Base-by-base conservation (phyloP, 2,113 vertebrate genomes). In the Puntigrus tetrazona region DNA sequence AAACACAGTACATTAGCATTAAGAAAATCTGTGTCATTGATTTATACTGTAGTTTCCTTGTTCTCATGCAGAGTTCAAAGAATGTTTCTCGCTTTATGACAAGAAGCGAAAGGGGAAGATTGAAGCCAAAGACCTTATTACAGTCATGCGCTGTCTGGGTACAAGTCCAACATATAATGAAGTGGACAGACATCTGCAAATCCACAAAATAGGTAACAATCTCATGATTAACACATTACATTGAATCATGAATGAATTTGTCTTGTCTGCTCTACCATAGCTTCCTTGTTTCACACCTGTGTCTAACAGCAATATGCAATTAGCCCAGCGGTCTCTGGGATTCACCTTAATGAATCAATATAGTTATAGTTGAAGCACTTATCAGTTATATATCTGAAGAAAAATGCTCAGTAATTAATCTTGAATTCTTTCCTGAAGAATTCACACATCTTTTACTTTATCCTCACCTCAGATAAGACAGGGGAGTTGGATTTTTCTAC, bases 41-140 rank as follows among this genome's bases (percentile, higher is more conserved):
- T 63, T 61, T 13, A 63, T 9, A 18, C 0, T 41, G 14, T 25
- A 18, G 3, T 20, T 67, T 36, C 1, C 36, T 76, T 83, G 67
- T 41, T 57, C 38, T n/a, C 9, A 57, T 84, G 9, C 92, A 99
- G 98, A 97, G 89, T 98, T 95, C 94, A 99, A 98, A 91, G 98
- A 99, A 87, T 99, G 97, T 61, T 99, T 99, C 87, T 98, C 97
- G 0, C 94, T 99, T 70, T 98, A 99, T 0, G 98, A 99, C 93
- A 97, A 97, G 92, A 96, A 95, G 73, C 96, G 94, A 5, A 96
- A 95, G 34, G 97, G 97, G 4, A 98, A 96, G 93, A 96, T 99
- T 16, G 91, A 91, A 1, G 95, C 93, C 73, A 88, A 92, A 0
- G 97, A 99, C 57, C 95, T 99, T 86, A 91, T 98, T 87, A 95